phyloP scores from a whole-genome alignment of 2,888 invertebrate genomes.

The Ariolimax columbianus region DNA sequence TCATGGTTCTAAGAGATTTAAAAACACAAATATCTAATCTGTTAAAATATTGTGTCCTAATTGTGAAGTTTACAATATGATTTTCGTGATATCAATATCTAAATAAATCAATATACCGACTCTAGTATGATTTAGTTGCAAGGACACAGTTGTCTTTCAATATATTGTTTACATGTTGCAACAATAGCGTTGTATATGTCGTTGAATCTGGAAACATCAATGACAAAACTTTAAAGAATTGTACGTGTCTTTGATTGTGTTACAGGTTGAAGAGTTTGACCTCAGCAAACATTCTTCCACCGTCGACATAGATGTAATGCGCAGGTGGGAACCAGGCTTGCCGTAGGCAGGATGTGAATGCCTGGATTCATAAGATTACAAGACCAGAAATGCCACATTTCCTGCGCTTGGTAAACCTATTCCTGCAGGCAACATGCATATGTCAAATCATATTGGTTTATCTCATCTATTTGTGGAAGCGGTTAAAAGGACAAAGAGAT shows the following conservation, averaged over 20 bases:
- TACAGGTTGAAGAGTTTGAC: neutral
- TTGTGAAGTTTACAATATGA: too few relatives aligned
- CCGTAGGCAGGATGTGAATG: neutral
- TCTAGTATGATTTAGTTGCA: neutral
- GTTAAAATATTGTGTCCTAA: too few relatives aligned
- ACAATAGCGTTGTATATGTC: too few relatives aligned
- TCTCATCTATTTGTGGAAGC: neutral
- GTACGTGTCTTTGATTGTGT: neutral
- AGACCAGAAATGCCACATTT: neutral
- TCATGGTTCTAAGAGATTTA: too few relatives aligned
- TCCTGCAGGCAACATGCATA: neutral
- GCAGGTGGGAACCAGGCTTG: neutral
- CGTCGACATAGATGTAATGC: neutral
- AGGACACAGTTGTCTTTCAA: neutral
- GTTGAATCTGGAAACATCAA: neutral
- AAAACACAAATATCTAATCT: too few relatives aligned
- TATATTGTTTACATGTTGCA: neutral
- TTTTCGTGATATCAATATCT: too few relatives aligned
- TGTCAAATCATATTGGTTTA: neutral
- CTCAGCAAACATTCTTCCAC: neutral
- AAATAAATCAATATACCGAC: too few relatives aligned
- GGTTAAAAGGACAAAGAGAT: neutral
- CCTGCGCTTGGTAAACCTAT: neutral
- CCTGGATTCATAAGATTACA: neutral
- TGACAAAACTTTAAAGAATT: neutral